phyloP scores from a whole-genome alignment of 1,140 invertebrate species.

The Theocolax elegans region DNA sequence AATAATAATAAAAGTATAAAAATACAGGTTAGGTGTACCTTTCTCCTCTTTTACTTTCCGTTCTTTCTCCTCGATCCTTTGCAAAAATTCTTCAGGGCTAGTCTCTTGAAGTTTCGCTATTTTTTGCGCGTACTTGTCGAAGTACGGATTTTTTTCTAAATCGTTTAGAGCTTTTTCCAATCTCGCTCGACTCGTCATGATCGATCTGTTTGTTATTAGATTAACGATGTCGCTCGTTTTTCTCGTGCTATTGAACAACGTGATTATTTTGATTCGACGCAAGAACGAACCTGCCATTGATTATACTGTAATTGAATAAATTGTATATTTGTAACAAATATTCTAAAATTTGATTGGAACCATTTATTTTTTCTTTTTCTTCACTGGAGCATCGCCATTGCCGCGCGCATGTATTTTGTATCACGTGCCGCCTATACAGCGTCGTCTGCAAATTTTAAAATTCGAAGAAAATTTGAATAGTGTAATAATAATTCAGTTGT shows the following conservation, averaged over 20 bases:
- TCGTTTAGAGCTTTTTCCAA: slow-evolving; percentile 73
- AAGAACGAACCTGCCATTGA: slow-evolving; percentile 29
- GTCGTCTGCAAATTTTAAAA: too few relatives aligned
- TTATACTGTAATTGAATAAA: too few relatives aligned
- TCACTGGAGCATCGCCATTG: too few relatives aligned
- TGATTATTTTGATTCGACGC: not conserved
- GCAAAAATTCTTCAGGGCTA: slow-evolving; percentile 80
- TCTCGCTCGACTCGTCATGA: slow-evolving; percentile 68
- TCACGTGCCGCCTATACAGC: too few relatives aligned
- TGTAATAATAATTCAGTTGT: too few relatives aligned
- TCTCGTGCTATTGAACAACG: not conserved
- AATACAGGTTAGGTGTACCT: slow-evolving; percentile 50
- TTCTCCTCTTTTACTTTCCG: slow-evolving; percentile 64
- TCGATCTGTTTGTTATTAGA: slow-evolving; percentile 55
- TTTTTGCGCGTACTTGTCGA: slow-evolving; percentile 83
- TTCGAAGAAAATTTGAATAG: too few relatives aligned
- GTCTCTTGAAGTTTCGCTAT: slow-evolving; percentile 80
- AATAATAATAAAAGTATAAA: not conserved
- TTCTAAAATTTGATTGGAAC: too few relatives aligned
- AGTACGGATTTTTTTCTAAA: slow-evolving; percentile 82
- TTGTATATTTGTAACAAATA: too few relatives aligned
- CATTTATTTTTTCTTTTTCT: too few relatives aligned
- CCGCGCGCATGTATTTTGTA: too few relatives aligned
- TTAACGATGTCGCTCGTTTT: not conserved
- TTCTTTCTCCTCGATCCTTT: slow-evolving; percentile 72